A percentile compares a stretch with the other conserved stretches of the same genome.
These are phyloP conservation scores for Noctua fimbriata DNA, from an alignment of 2,888 invertebrate genomes.

Conservation along the genomic window DNA sequence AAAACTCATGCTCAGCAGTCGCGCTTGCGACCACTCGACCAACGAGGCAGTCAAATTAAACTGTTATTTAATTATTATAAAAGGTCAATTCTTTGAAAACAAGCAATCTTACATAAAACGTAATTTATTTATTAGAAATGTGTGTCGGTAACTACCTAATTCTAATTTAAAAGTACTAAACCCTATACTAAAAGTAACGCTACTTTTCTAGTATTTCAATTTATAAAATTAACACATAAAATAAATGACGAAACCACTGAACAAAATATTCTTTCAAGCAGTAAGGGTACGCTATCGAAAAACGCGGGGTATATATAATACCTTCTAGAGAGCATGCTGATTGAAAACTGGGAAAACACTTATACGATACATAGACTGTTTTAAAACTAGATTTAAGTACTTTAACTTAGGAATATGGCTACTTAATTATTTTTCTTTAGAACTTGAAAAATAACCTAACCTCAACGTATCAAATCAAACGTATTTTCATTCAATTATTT, in stretches of 20 bases:
- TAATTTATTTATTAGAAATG: neutral
- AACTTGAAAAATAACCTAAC: conserved; percentile 36
- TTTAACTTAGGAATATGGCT: neutral
- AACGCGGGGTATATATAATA: conserved; percentile 62
- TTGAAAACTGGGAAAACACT: neutral
- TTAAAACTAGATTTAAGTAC: neutral
- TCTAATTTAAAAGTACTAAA: neutral
- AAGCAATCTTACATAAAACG: neutral
- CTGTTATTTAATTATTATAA: neutral
- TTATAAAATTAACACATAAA: neutral
- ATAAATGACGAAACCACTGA: neutral
- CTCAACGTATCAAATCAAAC: conserved; percentile 29
- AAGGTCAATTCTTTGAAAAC: neutral
- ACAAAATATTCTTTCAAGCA: neutral
- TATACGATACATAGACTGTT: neutral
- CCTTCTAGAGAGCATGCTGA: conserved; percentile 29
- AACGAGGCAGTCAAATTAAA: too few species aligned
- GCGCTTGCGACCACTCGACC: too few species aligned
- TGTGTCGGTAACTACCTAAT: neutral
- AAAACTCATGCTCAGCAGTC: too few species aligned
- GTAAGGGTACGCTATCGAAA: conserved; percentile 18
- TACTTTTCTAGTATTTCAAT: neutral
- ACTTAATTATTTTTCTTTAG: neutral
- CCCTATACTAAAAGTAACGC: neutral
- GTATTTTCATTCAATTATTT: conserved; percentile 1